Conservation (phyloP, 1,140 invertebrate species). For the Ceratosolen fusciceps region DNA sequence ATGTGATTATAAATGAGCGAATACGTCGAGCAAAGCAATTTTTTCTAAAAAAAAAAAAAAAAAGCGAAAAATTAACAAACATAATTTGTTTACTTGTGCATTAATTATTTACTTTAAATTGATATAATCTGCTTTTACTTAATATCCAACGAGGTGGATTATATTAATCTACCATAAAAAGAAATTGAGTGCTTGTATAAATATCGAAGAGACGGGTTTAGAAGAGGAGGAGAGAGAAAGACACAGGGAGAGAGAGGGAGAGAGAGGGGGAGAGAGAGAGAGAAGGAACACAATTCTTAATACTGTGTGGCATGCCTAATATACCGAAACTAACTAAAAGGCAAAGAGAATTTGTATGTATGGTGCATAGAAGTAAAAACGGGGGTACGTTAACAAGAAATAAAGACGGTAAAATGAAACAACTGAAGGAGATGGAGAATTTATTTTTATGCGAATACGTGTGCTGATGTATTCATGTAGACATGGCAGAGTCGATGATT, state of each 20-base stretch:
- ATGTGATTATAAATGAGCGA: not conserved
- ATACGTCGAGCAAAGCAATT: not conserved
- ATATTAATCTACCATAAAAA: not conserved
- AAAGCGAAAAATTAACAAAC: not conserved
- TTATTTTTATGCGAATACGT: not conserved
- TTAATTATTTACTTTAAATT: not conserved
- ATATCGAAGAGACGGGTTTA: not conserved
- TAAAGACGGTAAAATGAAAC: conserved; percentile 10
- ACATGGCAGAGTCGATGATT: too few species aligned
- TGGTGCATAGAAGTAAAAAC: not conserved
- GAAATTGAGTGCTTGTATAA: not conserved
- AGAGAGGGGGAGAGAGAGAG: not conserved
- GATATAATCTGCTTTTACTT: not conserved
- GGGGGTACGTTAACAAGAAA: not conserved
- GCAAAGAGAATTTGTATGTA: not conserved
- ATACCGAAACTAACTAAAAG: too few species aligned
- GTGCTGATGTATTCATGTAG: not conserved
- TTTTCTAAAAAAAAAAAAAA: not conserved
- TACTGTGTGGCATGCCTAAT: too few species aligned
- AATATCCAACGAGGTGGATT: not conserved
- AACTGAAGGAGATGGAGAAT: not conserved
- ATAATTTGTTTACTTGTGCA: not conserved
- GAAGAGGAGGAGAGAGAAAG: not conserved
- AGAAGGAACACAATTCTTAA: not conserved
- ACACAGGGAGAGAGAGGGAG: conserved; percentile 38